phyloP scores from a whole-genome alignment of 2,888 invertebrate genomes.

The Dryocosmus kuriphilus region DNA sequence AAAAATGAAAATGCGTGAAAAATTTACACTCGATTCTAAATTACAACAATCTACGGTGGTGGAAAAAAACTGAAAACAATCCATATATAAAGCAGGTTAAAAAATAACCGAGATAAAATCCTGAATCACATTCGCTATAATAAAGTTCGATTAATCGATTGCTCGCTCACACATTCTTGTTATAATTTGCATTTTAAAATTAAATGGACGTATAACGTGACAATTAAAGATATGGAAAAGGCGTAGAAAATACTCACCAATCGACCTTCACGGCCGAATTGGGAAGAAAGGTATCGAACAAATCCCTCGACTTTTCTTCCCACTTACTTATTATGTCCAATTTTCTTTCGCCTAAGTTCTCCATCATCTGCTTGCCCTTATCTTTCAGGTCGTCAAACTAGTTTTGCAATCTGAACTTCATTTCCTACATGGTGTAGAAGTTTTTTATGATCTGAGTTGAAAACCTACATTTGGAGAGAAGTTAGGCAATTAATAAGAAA shows the following conservation, averaged over 20 bases:
- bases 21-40: background rate
- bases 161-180: constrained; percentile 27
- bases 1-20: constrained; percentile 5
- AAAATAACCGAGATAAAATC: constrained; percentile 26
- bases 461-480: background rate
- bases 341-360: constrained; percentile 90
- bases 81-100: constrained; percentile 8
- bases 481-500: too few relatives aligned
- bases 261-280: constrained; percentile 91
- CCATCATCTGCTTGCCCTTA: constrained; percentile 92
- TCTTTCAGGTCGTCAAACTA: constrained; percentile 97
- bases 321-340: constrained; percentile 96
- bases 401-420: constrained; percentile 95
- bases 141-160: constrained; percentile 36
- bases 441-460: background rate
- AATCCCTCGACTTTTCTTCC: constrained; percentile 98
- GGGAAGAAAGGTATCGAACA: constrained; percentile 95
- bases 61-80: constrained; percentile 7
- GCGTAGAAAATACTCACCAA: constrained; percentile 77
- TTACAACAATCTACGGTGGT: background rate
- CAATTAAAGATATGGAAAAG: constrained; percentile 24
- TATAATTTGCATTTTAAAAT: constrained; percentile 41
- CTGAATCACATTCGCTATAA: background rate
- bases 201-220: constrained; percentile 38
- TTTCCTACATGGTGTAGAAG: constrained; percentile 82